Percentiles rank a stretch among this genome's conserved stretches.
phyloP scores from a whole-genome alignment of 2,888 invertebrate genomes.

The Trichogramma evanescens region DNA sequence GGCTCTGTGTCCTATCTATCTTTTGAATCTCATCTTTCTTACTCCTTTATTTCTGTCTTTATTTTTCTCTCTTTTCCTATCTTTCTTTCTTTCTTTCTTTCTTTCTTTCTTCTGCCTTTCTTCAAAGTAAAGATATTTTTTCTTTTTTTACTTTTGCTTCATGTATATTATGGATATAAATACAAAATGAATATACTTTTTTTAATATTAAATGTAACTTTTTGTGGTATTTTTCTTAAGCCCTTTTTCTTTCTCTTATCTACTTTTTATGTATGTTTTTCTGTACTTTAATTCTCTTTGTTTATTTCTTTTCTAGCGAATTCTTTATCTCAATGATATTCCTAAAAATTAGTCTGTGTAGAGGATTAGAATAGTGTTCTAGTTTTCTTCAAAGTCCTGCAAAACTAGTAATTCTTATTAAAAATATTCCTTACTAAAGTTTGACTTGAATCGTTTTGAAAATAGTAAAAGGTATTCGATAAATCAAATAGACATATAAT shows the following conservation, averaged over 20 bases:
- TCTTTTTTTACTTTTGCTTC: neutral
- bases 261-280: slow-evolving; percentile 27
- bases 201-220: neutral
- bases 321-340: too few species aligned
- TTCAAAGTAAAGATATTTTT: too few species aligned
- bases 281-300: slow-evolving; percentile 19
- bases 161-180: too few species aligned
- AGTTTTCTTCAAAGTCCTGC: too few species aligned
- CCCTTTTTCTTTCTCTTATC: slow-evolving; percentile 26
- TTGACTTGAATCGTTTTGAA: too few species aligned
- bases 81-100: neutral
- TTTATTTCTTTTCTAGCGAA: neutral
- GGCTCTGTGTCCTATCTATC: slow-evolving; percentile 15
- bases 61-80: slow-evolving; percentile 9
- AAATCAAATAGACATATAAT: too few species aligned
- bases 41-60: neutral
- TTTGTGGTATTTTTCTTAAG: slow-evolving; percentile 22
- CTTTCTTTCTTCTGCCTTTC: slow-evolving; percentile 1
- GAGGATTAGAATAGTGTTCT: too few species aligned
- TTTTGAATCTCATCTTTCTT: slow-evolving; percentile 21
- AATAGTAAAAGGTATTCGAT: too few species aligned
- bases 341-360: too few species aligned
- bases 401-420: too few species aligned
- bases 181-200: too few species aligned
- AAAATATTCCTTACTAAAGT: too few species aligned